Evolutionary conservation across 1,140 invertebrate genomes (phyloP).

Genomic region (Potamilus streckersoni): DNA sequence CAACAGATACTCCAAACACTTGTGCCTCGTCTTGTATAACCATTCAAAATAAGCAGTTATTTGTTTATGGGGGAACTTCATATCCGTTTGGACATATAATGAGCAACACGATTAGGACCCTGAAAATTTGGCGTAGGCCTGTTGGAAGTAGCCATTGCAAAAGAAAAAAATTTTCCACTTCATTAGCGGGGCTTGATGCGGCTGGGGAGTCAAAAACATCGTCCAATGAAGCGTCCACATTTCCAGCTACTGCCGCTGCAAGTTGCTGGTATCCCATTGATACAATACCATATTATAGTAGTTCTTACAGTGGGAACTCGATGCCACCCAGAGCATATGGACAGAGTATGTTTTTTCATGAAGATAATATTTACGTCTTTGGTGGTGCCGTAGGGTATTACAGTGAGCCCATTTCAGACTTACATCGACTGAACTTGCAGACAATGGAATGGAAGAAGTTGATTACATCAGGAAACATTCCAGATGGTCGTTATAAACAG

Average conservation of each 20-base stretch:
- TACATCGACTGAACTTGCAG: slow-evolving; percentile 31
- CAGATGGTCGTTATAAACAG: slow-evolving; percentile 40
- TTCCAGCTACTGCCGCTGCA: not conserved
- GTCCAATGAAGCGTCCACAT: too few species aligned
- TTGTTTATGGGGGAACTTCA: slow-evolving; percentile 41
- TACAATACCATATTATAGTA: slow-evolving; percentile 31
- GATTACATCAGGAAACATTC: slow-evolving; percentile 26
- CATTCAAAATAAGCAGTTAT: slow-evolving; percentile 28
- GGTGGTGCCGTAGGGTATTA: slow-evolving; percentile 43
- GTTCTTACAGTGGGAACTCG: slow-evolving; percentile 20
- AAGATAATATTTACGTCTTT: slow-evolving; percentile 35
- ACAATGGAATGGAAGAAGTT: slow-evolving; percentile 39
- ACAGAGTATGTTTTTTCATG: slow-evolving; percentile 39
- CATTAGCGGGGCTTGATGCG: slow-evolving; percentile 4
- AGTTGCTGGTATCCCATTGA: slow-evolving; percentile 31
- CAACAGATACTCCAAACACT: slow-evolving; percentile 26
- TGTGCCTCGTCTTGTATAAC: slow-evolving; percentile 34
- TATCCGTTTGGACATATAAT: slow-evolving; percentile 41
- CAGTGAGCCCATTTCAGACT: slow-evolving; percentile 36
- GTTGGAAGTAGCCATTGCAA: too few species aligned
- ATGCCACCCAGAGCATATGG: slow-evolving; percentile 36
- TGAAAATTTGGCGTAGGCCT: not conserved
- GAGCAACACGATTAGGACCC: slow-evolving; percentile 38
- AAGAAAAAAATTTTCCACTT: not conserved
- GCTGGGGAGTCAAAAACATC: slow-evolving; percentile 4